Conservation (phyloP, 2,888 invertebrate genomes). For the Mythimna pallens region DNA sequence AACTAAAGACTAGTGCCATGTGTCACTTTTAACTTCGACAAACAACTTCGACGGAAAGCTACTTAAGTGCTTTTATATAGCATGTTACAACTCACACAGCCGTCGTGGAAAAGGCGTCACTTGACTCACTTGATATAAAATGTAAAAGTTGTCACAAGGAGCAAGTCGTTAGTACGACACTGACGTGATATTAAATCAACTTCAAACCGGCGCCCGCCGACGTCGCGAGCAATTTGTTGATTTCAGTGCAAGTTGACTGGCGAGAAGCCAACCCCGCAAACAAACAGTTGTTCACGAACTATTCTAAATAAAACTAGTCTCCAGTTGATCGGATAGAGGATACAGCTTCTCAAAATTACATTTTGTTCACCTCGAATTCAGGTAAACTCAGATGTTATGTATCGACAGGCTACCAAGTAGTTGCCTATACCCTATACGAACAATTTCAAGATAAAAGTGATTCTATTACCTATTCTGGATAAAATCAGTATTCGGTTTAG, state of each 20-base stretch:
- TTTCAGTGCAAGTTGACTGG: conserved; percentile 36
- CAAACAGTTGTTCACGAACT: conserved; percentile 37
- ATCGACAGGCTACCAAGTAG: conserved; percentile 7
- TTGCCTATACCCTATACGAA: background rate
- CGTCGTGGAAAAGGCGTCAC: background rate
- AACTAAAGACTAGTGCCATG: background rate
- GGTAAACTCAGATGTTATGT: conserved; percentile 17
- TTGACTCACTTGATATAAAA: conserved; percentile 32
- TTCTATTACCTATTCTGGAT: conserved; percentile 1
- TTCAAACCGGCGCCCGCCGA: conserved; percentile 33
- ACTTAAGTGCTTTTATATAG: background rate
- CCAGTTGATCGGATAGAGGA: conserved; percentile 18
- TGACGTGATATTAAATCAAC: conserved; percentile 62
- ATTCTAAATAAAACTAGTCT: conserved; percentile 29
- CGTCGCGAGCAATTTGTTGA: conserved; percentile 41
- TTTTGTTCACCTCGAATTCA: conserved; percentile 30
- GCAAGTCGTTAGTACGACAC: conserved; percentile 47
- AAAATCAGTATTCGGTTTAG: conserved; percentile 16
- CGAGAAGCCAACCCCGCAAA: conserved; percentile 36
- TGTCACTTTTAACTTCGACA: conserved; percentile 6
- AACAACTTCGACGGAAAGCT: conserved; percentile 5
- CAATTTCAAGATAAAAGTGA: conserved; percentile 22
- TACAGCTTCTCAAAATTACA: conserved; percentile 2
- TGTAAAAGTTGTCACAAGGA: conserved; percentile 38
- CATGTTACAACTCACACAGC: background rate